A percentile compares a stretch with the other conserved stretches of the same genome.
These are phyloP conservation scores for Caenorhabditis wallacei DNA, from an alignment of 2,888 invertebrate species.

Conservation along the genomic window DNA sequence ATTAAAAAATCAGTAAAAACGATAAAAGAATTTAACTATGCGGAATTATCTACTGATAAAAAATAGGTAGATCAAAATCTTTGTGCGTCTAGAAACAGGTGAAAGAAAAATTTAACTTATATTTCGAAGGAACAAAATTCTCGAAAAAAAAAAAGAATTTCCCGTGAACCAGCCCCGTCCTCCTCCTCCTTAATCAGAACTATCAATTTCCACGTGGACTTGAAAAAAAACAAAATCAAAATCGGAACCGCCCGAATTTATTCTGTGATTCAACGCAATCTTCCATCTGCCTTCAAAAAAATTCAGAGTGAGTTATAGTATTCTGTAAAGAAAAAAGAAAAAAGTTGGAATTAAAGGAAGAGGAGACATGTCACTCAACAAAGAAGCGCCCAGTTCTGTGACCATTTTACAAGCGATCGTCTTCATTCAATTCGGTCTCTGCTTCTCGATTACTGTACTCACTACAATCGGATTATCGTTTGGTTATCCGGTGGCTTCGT, in stretches of 20 bases:
- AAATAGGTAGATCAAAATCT: too few species aligned
- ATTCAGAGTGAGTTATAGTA: conserved; percentile 15
- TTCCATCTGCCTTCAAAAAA: conserved; percentile 27
- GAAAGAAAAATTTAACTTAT: too few species aligned
- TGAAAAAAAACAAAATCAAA: too few species aligned
- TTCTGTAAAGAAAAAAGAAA: neutral
- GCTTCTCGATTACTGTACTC: conserved; percentile 48
- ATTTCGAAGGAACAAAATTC: too few species aligned
- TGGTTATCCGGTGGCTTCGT: conserved; percentile 38
- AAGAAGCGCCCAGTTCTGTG: conserved; percentile 46
- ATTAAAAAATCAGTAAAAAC: too few species aligned
- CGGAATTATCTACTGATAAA: too few species aligned
- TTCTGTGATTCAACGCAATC: neutral
- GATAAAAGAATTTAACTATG: too few species aligned
- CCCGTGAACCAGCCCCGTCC: neutral
- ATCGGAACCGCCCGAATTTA: too few species aligned
- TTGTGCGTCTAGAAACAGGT: too few species aligned
- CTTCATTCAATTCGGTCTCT: conserved; percentile 50
- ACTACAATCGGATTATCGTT: conserved; percentile 54
- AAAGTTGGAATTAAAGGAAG: too few species aligned
- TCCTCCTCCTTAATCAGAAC: neutral
- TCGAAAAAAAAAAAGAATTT: too few species aligned
- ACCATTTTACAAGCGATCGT: conserved; percentile 55
- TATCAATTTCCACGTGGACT: neutral
- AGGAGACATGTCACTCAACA: conserved; percentile 50